A percentile compares a stretch with the other conserved stretches of the same genome.
These are phyloP conservation scores for Orthonychiurus folsomi DNA, from an alignment of 2,888 invertebrate genomes.

Conservation along the genomic window DNA sequence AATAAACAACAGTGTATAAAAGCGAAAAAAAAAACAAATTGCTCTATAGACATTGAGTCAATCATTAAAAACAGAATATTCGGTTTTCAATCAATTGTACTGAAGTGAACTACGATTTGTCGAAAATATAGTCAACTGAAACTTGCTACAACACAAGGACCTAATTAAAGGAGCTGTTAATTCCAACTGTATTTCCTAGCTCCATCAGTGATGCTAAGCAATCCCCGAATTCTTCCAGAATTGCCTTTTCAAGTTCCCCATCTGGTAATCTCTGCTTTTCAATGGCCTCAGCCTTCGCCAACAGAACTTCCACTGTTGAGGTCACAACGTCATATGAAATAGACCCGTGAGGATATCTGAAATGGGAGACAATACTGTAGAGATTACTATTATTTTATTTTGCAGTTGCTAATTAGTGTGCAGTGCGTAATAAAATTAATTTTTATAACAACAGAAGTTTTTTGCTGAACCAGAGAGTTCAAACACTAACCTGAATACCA, in stretches of 20 bases:
- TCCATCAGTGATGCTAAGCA: constrained; percentile 56
- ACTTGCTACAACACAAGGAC: too few species aligned
- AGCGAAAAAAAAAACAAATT: too few species aligned
- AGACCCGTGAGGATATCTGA: constrained; percentile 75
- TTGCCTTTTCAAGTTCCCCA: constrained; percentile 58
- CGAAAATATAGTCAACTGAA: too few species aligned
- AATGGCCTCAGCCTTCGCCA: constrained; percentile 83
- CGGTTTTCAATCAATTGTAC: too few species aligned
- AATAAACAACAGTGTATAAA: too few species aligned
- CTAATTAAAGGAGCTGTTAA: background rate
- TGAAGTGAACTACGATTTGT: too few species aligned
- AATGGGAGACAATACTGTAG: constrained; percentile 12
- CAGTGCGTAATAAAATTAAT: too few species aligned
- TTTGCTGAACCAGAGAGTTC: background rate
- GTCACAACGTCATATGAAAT: constrained; percentile 91
- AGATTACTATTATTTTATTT: background rate
- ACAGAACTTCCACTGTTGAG: constrained; percentile 87
- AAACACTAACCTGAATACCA: constrained; percentile 34
- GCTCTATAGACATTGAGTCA: too few species aligned
- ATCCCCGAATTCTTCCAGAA: constrained; percentile 89
- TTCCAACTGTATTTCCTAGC: constrained; percentile 33
- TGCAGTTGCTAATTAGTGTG: too few species aligned
- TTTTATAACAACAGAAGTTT: too few species aligned
- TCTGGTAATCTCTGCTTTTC: constrained; percentile 57
- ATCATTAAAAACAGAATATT: too few species aligned